phyloP scores from a whole-genome alignment of 2,888 invertebrate genomes.

The Ormyrus nitidulus region DNA sequence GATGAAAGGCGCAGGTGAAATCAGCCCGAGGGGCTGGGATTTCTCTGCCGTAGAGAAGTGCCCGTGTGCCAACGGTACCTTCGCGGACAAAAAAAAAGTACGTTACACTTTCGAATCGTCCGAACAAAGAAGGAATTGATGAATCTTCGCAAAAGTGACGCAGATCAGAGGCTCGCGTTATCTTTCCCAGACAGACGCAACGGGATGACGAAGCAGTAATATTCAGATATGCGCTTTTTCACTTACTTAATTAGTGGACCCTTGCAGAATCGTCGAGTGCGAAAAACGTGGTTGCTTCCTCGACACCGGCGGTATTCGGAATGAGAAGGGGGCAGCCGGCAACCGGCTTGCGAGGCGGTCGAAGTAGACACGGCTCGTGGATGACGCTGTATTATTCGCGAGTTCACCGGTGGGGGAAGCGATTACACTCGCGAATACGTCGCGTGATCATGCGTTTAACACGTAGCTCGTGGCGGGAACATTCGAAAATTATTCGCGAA shows the following conservation, averaged over 20 bases:
- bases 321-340: neutral
- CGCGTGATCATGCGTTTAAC: too few relatives aligned
- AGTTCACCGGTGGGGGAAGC: too few relatives aligned
- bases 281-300: too few relatives aligned
- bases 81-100: constrained; percentile 1
- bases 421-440: too few relatives aligned
- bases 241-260: too few relatives aligned
- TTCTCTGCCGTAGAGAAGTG: neutral
- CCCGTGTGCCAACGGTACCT: neutral
- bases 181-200: too few relatives aligned
- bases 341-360: neutral
- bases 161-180: too few relatives aligned
- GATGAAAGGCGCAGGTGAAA: neutral
- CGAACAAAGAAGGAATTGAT: neutral
- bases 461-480: too few relatives aligned
- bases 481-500: neutral
- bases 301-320: neutral
- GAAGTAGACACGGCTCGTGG: neutral
- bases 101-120: constrained; percentile 18
- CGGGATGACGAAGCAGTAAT: too few relatives aligned
- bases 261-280: too few relatives aligned
- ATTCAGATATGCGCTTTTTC: too few relatives aligned
- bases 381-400: neutral
- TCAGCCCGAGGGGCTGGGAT: constrained; percentile 7
- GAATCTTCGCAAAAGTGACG: neutral